A percentile compares a stretch with the other conserved stretches of the same genome.
These are phyloP conservation scores for Strix uralensis DNA, from an alignment of 2,113 vertebrate genomes.

Conservation along the genomic window DNA sequence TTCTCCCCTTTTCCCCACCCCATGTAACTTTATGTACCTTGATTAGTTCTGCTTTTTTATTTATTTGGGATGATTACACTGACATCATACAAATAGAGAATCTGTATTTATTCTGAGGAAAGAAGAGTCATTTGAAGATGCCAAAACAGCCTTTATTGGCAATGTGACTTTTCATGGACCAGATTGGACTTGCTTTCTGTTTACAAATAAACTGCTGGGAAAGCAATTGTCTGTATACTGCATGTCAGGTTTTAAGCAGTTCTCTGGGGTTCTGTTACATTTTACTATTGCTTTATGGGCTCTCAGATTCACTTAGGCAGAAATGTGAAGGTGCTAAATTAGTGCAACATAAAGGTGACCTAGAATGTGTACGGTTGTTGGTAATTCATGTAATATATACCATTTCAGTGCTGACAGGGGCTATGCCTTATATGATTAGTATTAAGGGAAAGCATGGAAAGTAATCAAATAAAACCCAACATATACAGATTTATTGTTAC, in stretches of 20 bases:
- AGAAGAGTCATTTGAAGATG: not conserved
- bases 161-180: not conserved
- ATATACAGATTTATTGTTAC: not conserved
- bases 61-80: not conserved
- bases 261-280: not conserved
- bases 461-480: not conserved
- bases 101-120: not conserved
- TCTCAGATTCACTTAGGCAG: not conserved
- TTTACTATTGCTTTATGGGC: not conserved
- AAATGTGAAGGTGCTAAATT: not conserved
- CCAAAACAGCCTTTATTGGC: not conserved
- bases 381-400: not conserved
- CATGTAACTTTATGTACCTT: not conserved
- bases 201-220: not conserved
- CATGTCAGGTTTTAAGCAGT: not conserved
- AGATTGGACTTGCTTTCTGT: not conserved
- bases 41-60: not conserved
- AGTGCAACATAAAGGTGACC: not conserved
- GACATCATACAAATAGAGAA: not conserved
- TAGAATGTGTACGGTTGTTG: not conserved
- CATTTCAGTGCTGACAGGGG: not conserved
- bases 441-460: not conserved
- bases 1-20: not conserved
- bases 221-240: not conserved
- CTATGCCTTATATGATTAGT: not conserved